A percentile compares a stretch with the other conserved stretches of the same genome.
Conservation (phyloP, 1,140 invertebrate species). For the Drosophila suzukii region DNA sequence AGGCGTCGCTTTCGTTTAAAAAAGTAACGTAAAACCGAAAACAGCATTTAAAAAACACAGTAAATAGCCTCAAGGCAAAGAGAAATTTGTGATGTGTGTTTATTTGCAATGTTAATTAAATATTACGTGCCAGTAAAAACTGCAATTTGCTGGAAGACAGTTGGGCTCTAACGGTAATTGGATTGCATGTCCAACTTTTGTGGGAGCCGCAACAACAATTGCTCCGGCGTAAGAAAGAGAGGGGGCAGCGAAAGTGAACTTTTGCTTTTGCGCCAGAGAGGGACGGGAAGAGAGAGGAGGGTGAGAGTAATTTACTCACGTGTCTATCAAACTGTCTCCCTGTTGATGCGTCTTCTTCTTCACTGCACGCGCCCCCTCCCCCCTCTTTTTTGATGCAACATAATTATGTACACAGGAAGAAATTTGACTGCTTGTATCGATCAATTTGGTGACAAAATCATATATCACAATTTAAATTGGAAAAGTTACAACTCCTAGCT, state of each 20-base stretch:
- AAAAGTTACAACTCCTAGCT: too few species aligned
- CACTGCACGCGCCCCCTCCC: background rate
- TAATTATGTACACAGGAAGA: constrained; percentile 47
- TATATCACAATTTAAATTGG: too few species aligned
- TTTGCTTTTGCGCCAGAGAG: constrained; percentile 60
- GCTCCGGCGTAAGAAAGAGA: constrained; percentile 25
- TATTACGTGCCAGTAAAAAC: constrained; percentile 72
- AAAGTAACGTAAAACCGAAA: constrained; percentile 49
- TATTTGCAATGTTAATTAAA: constrained; percentile 74
- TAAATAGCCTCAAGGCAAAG: constrained; percentile 47
- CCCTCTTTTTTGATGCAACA: constrained; percentile 46
- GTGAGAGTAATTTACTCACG: constrained; percentile 73
- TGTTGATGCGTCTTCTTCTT: constrained; percentile 29
- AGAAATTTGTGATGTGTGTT: constrained; percentile 52
- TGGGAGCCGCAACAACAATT: constrained; percentile 45
- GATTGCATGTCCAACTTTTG: constrained; percentile 74
- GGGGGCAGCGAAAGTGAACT: constrained; percentile 75
- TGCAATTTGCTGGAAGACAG: constrained; percentile 64
- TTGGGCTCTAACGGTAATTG: constrained; percentile 72
- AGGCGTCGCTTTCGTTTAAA: constrained; percentile 77
- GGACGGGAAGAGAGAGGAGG: background rate
- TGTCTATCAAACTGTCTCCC: constrained; percentile 65
- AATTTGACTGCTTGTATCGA: too few species aligned
- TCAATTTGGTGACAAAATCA: too few species aligned
- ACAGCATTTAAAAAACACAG: constrained; percentile 18